Evolutionary conservation across 2,888 invertebrate species (phyloP).

Genomic region (Gerosis bhagava): DNA sequence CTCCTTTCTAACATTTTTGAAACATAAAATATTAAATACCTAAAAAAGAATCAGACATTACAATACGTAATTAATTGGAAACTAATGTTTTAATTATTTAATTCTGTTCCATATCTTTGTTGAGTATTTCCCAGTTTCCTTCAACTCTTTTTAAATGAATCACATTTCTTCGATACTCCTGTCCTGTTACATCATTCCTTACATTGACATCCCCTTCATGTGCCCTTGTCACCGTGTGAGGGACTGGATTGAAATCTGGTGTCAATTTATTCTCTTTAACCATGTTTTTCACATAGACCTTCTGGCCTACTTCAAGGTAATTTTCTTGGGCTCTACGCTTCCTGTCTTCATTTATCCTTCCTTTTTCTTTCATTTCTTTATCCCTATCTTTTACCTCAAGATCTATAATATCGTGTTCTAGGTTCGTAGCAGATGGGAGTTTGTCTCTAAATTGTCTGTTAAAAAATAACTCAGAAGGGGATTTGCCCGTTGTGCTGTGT

Average conservation of each 20-base stretch:
- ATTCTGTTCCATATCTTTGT: too few species aligned
- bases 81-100: too few species aligned
- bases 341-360: slow-evolving; percentile 12
- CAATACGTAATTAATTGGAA: too few species aligned
- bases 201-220: not conserved
- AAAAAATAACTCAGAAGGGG: slow-evolving; percentile 37
- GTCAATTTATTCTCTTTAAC: not conserved
- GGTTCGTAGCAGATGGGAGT: slow-evolving; percentile 1
- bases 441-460: slow-evolving; percentile 36
- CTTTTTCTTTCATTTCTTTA: slow-evolving; percentile 1
- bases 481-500: slow-evolving; percentile 38
- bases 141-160: slow-evolving; percentile 6
- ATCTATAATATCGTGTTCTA: not conserved
- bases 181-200: slow-evolving; percentile 1
- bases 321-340: not conserved
- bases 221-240: not conserved
- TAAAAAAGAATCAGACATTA: too few species aligned
- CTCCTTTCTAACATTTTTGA: too few species aligned
- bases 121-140: too few species aligned
- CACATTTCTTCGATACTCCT: slow-evolving; percentile 1
- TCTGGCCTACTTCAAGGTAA: not conserved
- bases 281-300: not conserved
- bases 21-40: too few species aligned
- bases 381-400: slow-evolving; percentile 12
- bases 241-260: not conserved